Evolutionary conservation across 2,888 invertebrate species (phyloP), one percentile per base, ranked within the genome.

Genomic region (Phanerotoma sp.): DNA sequence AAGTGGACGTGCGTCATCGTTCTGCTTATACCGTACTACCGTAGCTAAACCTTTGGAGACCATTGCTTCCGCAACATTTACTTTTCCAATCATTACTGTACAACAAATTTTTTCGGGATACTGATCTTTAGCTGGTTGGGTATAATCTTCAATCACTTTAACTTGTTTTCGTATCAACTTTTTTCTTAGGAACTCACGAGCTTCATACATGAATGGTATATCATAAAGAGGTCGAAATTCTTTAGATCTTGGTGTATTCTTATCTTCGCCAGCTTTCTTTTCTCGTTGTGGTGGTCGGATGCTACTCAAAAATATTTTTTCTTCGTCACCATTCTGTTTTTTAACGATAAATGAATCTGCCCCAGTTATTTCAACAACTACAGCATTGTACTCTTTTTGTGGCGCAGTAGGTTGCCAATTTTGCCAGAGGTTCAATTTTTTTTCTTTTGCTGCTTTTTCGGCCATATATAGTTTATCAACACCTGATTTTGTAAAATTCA

Each of bases 171-270:
- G 95, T 69, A 99, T 88, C 11, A 99, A 81, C 73, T 96, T 95
- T 75, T 96, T 97, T 38, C 99, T 85, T 32, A 99, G 81, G 75
- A 92, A 98, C 79, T 99, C 99, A 49, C 99, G 86, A 0, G 97
- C 96, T 78, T 99, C 99, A 75, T 91, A 97, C 94, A 99, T 93
- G 86, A 92, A 96, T 2, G 99, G 99, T 71, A 98, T 91, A 75
- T 99, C 99, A 75, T 98, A 99, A 0, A 99, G 83, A 0, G 97
- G 95, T 68, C 94, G 87, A 75, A 86, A 91, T 58, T 86, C 87
- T 77, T 89, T 90, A 3, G 86, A 83, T 58, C 87, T 83, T 11
- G 84, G 84, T 1, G 84, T 79, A n/a, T 81, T 79, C 68, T 88
- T 89, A 64, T 86, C 87, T 47, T 89, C 89, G 5, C 58, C 51